phyloP scores from a whole-genome alignment of 2,113 vertebrate genomes.

The Rhodinocichla rosea region DNA sequence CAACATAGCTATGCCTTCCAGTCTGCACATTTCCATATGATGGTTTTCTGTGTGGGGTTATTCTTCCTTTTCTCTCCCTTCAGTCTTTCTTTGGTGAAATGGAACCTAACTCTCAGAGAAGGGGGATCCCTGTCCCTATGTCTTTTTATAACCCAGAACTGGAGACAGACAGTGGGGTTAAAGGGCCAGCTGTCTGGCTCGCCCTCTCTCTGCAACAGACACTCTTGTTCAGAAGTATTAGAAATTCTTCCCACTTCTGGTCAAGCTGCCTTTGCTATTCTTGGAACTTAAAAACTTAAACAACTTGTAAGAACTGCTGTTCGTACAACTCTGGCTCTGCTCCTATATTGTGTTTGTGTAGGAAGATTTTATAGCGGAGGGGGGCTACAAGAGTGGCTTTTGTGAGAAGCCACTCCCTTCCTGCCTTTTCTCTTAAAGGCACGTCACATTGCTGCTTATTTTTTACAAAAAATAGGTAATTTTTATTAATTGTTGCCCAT shows the following conservation, averaged over 20 bases:
- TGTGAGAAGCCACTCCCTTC: background rate
- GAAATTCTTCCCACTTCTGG: background rate
- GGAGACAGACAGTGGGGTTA: rapidly evolving
- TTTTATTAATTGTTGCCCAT: background rate
- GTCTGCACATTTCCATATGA: background rate
- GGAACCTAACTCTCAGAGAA: background rate
- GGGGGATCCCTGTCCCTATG: background rate
- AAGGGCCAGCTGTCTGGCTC: background rate
- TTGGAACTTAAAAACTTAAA: no score
- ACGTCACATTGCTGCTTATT: rapidly evolving
- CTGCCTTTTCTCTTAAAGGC: background rate
- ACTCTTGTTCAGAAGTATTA: background rate
- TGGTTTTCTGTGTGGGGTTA: background rate
- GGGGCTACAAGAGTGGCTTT: background rate
- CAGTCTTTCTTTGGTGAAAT: background rate
- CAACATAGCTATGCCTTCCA: background rate
- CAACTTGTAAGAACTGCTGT: background rate
- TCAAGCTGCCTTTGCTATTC: background rate
- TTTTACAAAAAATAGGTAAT: background rate
- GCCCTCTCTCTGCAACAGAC: rapidly evolving
- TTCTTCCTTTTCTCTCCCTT: background rate
- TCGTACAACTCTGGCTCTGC: background rate
- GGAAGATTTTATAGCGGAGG: background rate
- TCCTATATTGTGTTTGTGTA: background rate
- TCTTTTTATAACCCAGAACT: background rate